Base-by-base conservation (phyloP, 35 echinoderm and acorn worm genomes). In the Lytechinus variegatus region DNA sequence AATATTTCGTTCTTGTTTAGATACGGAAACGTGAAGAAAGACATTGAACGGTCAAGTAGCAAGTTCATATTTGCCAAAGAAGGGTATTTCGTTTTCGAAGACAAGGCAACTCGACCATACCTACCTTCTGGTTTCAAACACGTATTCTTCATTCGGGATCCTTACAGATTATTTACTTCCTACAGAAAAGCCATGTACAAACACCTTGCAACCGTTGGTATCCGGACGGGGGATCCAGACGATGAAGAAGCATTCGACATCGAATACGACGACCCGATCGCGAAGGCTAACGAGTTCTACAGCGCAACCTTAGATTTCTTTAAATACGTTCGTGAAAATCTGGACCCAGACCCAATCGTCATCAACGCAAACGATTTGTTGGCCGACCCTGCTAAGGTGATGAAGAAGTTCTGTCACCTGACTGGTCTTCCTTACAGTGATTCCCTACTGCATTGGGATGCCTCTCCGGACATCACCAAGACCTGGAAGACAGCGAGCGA, bases 131-230 rank as follows among this genome's bases (percentile, higher is more conserved):
- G 97, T 4, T 97, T 96, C 71, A 92, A 61, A 28, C 97, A 97
- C 56, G 94, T 87, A 5, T 96, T 97, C 87, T 24, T 97, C 53
- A 97, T 97, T 9, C 92, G 97, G 7, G 44, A 97, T 95, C 97
- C 97, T 7, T 9, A 52, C 21, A 57, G 89, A 53, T 92, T 95
- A 3, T 97, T 95, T 28, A 28, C 53, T 3, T 97, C 96, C 12
- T 95, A 79, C 89, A 91, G 93, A n/a, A 95, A 94, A 53, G 86
- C 93, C 4, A n/a, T 89, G 52, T 87, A 95, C 52, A 87, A 95
- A 16, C 79, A 89, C 51, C 27, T 52, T 16, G 27, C 53, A 52
- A 61, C 28, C 56, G 86, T 33, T 27, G 61, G 54, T n/a, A 24
- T 53, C 8, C 52, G 86, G 56, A 51, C 71, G 88, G 28, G 52